Percentiles rank a stretch among this genome's conserved stretches.
Evolutionary conservation across 2,797 vertebrate species (phyloP).

Genomic region (Manis crassicaudata): DNA sequence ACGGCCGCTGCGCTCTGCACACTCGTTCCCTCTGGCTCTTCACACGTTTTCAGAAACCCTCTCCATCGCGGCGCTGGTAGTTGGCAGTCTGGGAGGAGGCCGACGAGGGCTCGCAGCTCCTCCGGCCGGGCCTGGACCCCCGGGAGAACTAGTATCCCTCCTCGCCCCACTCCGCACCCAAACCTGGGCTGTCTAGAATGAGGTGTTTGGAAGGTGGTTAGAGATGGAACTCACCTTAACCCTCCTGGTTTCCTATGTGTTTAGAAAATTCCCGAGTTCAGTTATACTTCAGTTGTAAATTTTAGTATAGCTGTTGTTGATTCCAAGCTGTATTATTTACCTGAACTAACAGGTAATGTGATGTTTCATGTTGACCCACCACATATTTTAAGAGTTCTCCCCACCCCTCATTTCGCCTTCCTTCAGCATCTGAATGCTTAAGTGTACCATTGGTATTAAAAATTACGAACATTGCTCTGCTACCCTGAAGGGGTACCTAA

Average conservation of each 20-base stretch:
- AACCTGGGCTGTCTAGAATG: background rate
- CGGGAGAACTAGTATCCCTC: background rate
- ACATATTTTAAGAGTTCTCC: background rate
- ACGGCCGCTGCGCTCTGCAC: fast-evolving
- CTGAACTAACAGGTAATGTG: background rate
- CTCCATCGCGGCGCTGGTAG: too few species aligned
- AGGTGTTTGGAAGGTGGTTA: background rate
- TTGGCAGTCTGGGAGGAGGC: background rate
- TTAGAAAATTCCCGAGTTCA: background rate
- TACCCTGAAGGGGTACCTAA: background rate
- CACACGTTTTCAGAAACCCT: background rate
- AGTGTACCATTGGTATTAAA: background rate
- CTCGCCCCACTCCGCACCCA: fast-evolving
- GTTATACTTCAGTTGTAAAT: background rate
- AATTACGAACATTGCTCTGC: background rate
- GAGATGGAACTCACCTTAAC: background rate
- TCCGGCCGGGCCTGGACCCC: background rate
- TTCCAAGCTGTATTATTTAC: background rate
- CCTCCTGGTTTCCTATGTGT: too few species aligned
- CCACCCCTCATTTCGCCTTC: background rate
- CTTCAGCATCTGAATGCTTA: background rate
- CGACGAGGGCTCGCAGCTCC: background rate
- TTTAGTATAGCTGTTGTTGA: background rate
- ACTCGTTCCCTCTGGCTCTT: background rate
- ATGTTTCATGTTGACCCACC: background rate